These are phyloP conservation scores for Lycocorax pyrrhopterus DNA, from an alignment of 2,113 vertebrate species.

Conservation along the genomic window DNA sequence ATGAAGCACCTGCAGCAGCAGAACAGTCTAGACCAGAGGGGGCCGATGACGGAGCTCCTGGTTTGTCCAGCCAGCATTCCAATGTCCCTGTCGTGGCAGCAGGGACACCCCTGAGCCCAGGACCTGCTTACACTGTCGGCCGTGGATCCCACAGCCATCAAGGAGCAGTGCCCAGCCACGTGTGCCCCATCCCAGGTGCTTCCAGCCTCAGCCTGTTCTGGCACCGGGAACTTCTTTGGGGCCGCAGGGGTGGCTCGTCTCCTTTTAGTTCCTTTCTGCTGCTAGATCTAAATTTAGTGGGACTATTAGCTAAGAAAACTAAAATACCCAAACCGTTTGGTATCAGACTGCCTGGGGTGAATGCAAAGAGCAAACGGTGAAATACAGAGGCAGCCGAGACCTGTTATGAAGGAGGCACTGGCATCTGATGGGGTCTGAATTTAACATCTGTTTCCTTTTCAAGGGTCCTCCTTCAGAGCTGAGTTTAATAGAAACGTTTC, in stretches of 20 bases:
- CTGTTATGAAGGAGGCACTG: neutral
- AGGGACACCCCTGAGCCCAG: neutral
- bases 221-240: neutral
- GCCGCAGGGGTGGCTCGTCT: neutral
- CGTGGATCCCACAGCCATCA: fast-evolving
- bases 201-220: neutral
- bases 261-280: neutral
- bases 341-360: neutral
- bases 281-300: neutral
- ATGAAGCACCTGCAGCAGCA: neutral
- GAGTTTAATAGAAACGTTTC: neutral
- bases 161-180: neutral
- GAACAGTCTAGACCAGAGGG: neutral
- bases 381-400: neutral
- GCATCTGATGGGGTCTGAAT: neutral
- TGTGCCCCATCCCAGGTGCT: neutral
- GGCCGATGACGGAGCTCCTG: fast-evolving
- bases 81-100: neutral
- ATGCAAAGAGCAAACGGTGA: neutral
- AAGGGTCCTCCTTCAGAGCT: neutral
- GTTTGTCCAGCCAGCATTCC: fast-evolving
- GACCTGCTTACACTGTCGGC: fast-evolving
- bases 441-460: neutral
- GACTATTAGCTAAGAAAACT: neutral
- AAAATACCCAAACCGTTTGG: neutral